Evolutionary conservation across 2,888 invertebrate species (phyloP), one percentile per base, ranked within the genome.

Genomic region (Eupithecia subumbrata): DNA sequence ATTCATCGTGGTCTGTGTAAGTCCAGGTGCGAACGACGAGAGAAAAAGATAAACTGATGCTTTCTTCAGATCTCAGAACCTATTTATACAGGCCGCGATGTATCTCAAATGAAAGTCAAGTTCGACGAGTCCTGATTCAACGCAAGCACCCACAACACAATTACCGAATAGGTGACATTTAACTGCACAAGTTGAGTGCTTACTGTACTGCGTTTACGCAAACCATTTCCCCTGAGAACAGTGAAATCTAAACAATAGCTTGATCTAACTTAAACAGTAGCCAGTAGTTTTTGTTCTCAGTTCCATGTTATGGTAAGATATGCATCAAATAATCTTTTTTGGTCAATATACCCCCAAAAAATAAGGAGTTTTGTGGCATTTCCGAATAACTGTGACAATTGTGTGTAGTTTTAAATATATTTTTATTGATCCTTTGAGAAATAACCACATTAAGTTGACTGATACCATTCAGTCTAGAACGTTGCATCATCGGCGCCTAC

Each of bases 1-100:
- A 85, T 95, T 95, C 95, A 95, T 95, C 91, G 92, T 94, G 94
- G 95, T 95, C 95, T 95, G 95, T 95, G 95, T 94, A 93, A 89
- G 89, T 93, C 92, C 91, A 92, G 91, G 75, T 77, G 77, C 84
- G 90, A 86, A 86, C 87, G 87, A 90, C 86, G 85, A 88, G 84
- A 78, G 84, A 85, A 85, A 83, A 83, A 88, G 88, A 86, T 86
- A 80, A 86, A 94, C 91, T 94, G 94, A 94, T 93, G 88, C 92
- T 92, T 92, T 92, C 90, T 91, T 92, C 82, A 80, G 79, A 71
- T 78, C 77, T 79, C 66, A 83, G 84, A 83, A 83, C 85, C 88
- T 91, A 89, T 94, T 92, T 95, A 95, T 94, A 94, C 87, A 81
- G 80, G 63, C 76, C 83, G 79, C 81, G 84, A 86, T 87, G 83